Conservation (phyloP, 2,797 vertebrate genomes). For the Scyliorhinus canicula region DNA sequence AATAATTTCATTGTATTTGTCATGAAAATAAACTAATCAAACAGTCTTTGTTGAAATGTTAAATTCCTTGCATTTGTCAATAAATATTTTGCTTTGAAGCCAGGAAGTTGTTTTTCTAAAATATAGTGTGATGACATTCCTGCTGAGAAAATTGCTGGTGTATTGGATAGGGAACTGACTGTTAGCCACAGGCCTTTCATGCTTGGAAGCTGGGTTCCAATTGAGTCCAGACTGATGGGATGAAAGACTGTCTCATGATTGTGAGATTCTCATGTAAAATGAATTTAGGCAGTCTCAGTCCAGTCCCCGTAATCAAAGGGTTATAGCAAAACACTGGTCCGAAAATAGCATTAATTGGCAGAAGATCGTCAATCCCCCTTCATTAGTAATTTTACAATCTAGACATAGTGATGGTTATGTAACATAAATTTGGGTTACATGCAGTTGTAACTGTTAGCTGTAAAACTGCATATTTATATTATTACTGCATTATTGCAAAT, state of each 20-base stretch:
- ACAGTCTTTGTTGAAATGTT: neutral
- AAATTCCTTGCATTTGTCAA: neutral
- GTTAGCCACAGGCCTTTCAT: conserved; percentile 8
- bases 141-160: conserved; percentile 33
- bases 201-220: neutral
- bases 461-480: neutral
- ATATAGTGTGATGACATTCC: conserved; percentile 29
- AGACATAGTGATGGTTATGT: neutral
- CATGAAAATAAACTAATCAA: neutral
- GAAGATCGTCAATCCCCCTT: neutral
- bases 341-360: neutral
- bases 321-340: neutral
- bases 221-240: conserved; percentile 9
- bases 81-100: conserved; percentile 5
- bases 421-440: neutral
- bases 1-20: neutral
- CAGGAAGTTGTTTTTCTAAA: conserved; percentile 31
- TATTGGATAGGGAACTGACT: conserved; percentile 3
- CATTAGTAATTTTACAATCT: neutral
- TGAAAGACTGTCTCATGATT: conserved; percentile 8
- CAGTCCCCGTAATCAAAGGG: neutral
- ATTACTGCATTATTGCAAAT: neutral
- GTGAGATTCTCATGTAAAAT: neutral
- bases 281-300: neutral
- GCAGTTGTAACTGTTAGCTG: neutral